Evolutionary conservation across 1,140 invertebrate genomes (phyloP), one percentile per base, ranked within the genome.

Genomic region (Drosophila nasuta): DNA sequence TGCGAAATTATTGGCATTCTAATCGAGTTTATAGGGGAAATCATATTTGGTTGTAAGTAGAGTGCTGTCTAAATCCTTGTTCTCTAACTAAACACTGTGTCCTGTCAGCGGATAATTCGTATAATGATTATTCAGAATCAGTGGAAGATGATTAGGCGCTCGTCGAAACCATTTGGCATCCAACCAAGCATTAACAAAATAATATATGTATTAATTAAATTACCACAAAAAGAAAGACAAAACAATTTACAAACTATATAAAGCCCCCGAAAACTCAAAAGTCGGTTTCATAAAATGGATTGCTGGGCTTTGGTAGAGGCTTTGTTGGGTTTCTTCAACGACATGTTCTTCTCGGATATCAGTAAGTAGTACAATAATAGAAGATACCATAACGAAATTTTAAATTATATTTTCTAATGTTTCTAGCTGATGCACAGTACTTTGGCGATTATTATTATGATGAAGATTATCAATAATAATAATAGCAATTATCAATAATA

Each of bases 1-100:
- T 91, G 87, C 33, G 87, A 88, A 62, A 76, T 91, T 15, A 62
- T 91, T 60, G 82, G 77, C 15, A 70, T 91, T 56, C 51, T 91
- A 49, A 48, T 88, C 1, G 81, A 76, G 8, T 83, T 82, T 11
- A 81, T 91, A 25, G 60, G 71, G 1, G 82, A 83, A 3, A 41
- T 88, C 6, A 43, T 91, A 33, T 81, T 88, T 38, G 77, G 83
- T n/a, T 56, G 86, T 91, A 82, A 81, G 81, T 82, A 72, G 25
- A 46, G n/a, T 8, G 8, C 28, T 3, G 13, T 10, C 7, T 6
- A 13, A 15, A 28, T 35, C 30, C 28, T 52, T 15, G 15, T 51
- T 1, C 20, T 10, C 15, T 13, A 20, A 5, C 3, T 13, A 43
- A 43, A 5, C 5, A 15, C 11, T 49, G 1, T 13, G 3, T 10